Evolutionary conservation across 2,797 vertebrate genomes (phyloP).

Genomic region (Anniella stebbinsi): DNA sequence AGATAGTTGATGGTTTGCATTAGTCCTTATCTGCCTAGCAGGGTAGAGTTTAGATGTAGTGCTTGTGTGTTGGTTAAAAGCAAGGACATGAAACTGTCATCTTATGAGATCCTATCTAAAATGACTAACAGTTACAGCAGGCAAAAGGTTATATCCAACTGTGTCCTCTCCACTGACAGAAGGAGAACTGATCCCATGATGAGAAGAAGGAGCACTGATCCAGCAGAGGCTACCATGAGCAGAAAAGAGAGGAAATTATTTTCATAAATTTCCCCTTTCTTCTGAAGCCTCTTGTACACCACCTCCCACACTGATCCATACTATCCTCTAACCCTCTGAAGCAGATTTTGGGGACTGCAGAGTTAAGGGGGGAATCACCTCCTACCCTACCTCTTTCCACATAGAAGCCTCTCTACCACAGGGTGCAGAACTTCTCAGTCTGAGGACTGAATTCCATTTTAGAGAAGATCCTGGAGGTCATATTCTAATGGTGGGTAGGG

Average conservation of each 20-base stretch:
- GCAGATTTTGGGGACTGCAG: background rate
- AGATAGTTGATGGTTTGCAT: background rate
- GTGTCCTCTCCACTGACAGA: background rate
- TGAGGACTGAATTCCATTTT: too few species aligned
- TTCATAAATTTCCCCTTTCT: background rate
- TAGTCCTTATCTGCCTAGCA: background rate
- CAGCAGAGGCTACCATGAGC: background rate
- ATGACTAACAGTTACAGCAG: background rate
- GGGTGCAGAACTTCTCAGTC: too few species aligned
- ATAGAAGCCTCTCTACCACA: background rate
- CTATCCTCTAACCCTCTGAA: background rate
- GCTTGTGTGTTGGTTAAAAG: background rate
- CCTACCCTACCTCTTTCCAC: background rate
- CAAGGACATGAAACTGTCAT: background rate
- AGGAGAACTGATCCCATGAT: background rate
- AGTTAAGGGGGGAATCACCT: background rate
- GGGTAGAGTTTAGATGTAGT: background rate
- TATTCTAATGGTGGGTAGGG: too few species aligned
- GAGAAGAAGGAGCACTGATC: too few species aligned
- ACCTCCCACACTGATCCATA: background rate
- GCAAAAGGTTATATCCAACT: background rate
- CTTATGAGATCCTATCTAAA: background rate
- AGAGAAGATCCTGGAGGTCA: too few species aligned
- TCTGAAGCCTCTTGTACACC: background rate
- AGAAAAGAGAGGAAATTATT: background rate